Evolutionary conservation across 2,888 invertebrate genomes (phyloP).

Genomic region (Xestia sexstrigata): DNA sequence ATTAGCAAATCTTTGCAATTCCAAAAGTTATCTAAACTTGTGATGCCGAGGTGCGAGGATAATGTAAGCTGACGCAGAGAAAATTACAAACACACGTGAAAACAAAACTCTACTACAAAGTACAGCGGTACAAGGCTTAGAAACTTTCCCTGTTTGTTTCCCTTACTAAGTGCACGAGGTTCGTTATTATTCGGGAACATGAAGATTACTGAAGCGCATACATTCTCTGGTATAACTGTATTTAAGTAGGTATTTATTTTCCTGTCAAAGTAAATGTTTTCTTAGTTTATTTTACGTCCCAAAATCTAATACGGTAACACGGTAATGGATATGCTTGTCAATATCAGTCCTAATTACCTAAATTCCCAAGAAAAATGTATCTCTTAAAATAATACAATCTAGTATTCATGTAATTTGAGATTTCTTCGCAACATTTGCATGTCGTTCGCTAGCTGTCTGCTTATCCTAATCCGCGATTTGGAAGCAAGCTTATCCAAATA

Average conservation of each 20-base stretch:
- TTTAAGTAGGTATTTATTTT: slow-evolving; percentile 12
- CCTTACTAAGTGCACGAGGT: neutral
- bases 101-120: neutral
- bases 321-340: slow-evolving; percentile 6
- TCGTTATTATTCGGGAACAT: neutral
- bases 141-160: neutral
- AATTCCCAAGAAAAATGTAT: slow-evolving; percentile 2
- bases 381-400: slow-evolving; percentile 44
- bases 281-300: neutral
- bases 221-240: neutral
- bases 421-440: slow-evolving; percentile 43
- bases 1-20: neutral
- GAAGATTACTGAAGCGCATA: neutral
- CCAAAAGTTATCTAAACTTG: neutral
- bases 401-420: slow-evolving; percentile 36
- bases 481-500: slow-evolving; percentile 52
- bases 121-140: neutral
- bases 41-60: neutral
- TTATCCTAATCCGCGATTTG: slow-evolving; percentile 17
- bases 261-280: neutral
- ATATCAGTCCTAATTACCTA: neutral
- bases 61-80: neutral
- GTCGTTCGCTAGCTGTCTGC: slow-evolving; percentile 32
- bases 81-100: neutral
- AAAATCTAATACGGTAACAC: neutral